Base-by-base conservation (phyloP, 2,888 invertebrate genomes). In the Rhagophthalmus giganteus region DNA sequence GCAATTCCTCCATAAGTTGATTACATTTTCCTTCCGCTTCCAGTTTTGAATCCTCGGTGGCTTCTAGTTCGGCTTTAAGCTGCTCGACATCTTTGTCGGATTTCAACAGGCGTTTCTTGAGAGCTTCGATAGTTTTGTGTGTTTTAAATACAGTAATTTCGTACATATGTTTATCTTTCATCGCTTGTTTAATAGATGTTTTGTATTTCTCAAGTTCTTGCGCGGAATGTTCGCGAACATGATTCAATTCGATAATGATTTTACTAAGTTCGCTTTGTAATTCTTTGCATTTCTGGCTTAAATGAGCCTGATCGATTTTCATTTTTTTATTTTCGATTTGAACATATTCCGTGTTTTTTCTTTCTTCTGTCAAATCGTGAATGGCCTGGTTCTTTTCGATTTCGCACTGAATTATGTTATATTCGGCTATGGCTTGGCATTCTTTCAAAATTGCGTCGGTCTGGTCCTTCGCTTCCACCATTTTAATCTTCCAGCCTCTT, bases 81-180 rank as follows among this genome's bases (percentile, higher is more conserved):
- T 77, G 76, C 62, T 82, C 82, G 1, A 83, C 75, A 65, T 82
- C 82, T 62, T 74, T 76, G 61, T 83, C 83, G 2, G 83, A 83
- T 60, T 81, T 77, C 35, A 81, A 74, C 38, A 83, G 66, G 10
- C 83, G 74, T 69, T 77, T 76, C 15, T 79, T 81, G 38, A 83
- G 64, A 2, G 82, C 81, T 63, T 82, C 79, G 8, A 83, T 80
- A 33, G 82, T 81, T 50, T 79, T 78, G 61, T 80, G 77, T 1
- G 79, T 81, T 9, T 80, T 80, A 16, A 74, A 76, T n/a, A 83
- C 71, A n/a, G 82, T 81, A 63, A 81, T 74, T 69, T 81, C 78
- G 66, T 80, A 83, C 45, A 78, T 76, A 47, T 75, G 77, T 56
- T 81, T 81, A 52, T 83, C 81, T 55, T 74, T 78, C 5, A 65